Percentiles rank a stretch among this genome's conserved stretches.
Evolutionary conservation across 2,888 invertebrate species (phyloP).

Genomic region (Drosophila testacea): DNA sequence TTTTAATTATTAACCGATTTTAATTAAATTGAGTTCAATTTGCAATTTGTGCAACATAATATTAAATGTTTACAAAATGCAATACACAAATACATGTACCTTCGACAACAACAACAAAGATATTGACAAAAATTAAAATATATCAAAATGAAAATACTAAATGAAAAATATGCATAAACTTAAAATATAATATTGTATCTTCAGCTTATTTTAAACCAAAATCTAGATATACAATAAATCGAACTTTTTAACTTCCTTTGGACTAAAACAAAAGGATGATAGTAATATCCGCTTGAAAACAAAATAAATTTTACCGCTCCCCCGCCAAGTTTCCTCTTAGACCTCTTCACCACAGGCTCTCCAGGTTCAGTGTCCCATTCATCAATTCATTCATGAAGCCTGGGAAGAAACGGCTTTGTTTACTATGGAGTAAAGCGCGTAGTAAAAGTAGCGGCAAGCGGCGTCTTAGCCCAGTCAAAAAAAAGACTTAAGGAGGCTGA

Average conservation of each 20-base stretch:
- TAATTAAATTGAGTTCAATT: too few species aligned
- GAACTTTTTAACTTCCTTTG: slow-evolving; percentile 14
- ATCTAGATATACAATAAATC: background rate
- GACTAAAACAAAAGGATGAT: slow-evolving; percentile 9
- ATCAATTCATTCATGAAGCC: slow-evolving; percentile 78
- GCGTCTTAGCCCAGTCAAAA: slow-evolving; percentile 59
- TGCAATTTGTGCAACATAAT: slow-evolving; percentile 76
- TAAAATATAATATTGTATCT: too few species aligned
- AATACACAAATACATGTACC: slow-evolving; percentile 66
- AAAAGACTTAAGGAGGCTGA: slow-evolving; percentile 19
- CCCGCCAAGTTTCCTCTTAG: slow-evolving; percentile 21
- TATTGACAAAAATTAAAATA: too few species aligned
- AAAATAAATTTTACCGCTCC: background rate
- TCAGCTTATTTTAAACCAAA: too few species aligned
- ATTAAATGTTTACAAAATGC: slow-evolving; percentile 79
- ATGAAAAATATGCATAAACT: too few species aligned
- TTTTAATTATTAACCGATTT: too few species aligned
- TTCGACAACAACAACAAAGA: slow-evolving; percentile 8
- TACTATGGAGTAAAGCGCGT: slow-evolving; percentile 62
- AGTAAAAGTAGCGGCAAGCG: slow-evolving; percentile 68
- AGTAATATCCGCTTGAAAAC: slow-evolving; percentile 28
- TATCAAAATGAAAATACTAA: too few species aligned
- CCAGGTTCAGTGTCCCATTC: slow-evolving; percentile 53
- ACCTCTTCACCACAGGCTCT: slow-evolving; percentile 23
- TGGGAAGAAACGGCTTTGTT: slow-evolving; percentile 58